These are phyloP conservation scores for Lepeophtheirus salmonis DNA, from an alignment of 1,140 invertebrate genomes.

Conservation along the genomic window DNA sequence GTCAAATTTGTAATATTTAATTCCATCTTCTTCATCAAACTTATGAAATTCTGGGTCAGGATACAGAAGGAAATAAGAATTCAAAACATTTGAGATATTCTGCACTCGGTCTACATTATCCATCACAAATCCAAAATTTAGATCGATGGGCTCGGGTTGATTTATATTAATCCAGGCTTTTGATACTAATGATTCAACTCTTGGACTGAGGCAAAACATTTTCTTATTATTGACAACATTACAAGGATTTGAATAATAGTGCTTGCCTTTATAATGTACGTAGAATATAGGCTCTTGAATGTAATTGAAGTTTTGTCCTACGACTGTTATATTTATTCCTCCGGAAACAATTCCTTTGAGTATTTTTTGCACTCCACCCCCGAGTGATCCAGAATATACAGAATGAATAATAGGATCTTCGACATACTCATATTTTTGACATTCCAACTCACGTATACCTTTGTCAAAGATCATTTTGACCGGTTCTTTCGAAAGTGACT, in stretches of 20 bases:
- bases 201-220: conserved; percentile 70
- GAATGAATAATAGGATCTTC: conserved; percentile 58
- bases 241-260: conserved; percentile 53
- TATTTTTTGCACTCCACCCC: conserved; percentile 35
- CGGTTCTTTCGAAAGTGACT: conserved; percentile 30
- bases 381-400: conserved; percentile 25
- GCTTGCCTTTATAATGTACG: conserved; percentile 54
- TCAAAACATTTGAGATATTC: conserved; percentile 43
- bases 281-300: conserved; percentile 81
- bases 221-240: conserved; percentile 48
- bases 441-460: conserved; percentile 48
- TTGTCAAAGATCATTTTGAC: conserved; percentile 75
- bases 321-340: conserved; percentile 70
- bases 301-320: conserved; percentile 64
- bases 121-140: conserved; percentile 87
- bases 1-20: conserved; percentile 87
- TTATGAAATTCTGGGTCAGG: conserved; percentile 72
- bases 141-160: conserved; percentile 42
- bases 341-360: conserved; percentile 75
- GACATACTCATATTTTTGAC: conserved; percentile 63
- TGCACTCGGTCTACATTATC: conserved; percentile 69
- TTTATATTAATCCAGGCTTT: conserved; percentile 30
- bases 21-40: conserved; percentile 55
- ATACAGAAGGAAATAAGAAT: conserved; percentile 55
- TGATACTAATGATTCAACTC: conserved; percentile 27